phyloP scores from a whole-genome alignment of 2,888 invertebrate genomes.

The Poecilobothrus nobilitatus region DNA sequence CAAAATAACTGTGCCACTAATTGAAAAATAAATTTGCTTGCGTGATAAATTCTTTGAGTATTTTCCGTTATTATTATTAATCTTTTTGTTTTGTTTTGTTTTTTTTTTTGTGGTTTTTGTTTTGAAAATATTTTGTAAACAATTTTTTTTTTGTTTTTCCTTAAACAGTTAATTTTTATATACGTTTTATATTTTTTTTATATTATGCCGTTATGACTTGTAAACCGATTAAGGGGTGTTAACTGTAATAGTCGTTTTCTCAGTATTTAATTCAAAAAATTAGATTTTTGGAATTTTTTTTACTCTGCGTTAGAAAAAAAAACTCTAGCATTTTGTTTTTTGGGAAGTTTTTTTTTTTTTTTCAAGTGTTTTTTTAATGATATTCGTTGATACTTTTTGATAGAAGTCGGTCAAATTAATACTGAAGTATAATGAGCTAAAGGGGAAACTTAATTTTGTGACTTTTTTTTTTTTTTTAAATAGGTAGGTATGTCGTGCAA shows the following conservation, averaged over 20 bases:
- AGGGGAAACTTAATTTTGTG: too few relatives aligned
- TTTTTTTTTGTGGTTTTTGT: not conserved
- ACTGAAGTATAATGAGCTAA: too few relatives aligned
- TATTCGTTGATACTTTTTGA: too few relatives aligned
- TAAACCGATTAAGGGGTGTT: not conserved
- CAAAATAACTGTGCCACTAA: not conserved
- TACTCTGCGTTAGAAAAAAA: not conserved
- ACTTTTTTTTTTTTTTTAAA: too few relatives aligned
- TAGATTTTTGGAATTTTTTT: not conserved
- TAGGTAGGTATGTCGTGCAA: too few relatives aligned
- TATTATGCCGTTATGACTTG: not conserved
- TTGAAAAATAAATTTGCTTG: not conserved
- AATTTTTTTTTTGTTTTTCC: not conserved
- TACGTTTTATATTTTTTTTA: not conserved
- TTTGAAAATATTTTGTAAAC: not conserved
- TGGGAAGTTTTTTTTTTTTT: not conserved
- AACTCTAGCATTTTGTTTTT: not conserved
- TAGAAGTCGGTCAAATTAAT: too few relatives aligned
- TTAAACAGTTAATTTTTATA: not conserved
- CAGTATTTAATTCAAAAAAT: not conserved
- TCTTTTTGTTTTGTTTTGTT: not conserved
- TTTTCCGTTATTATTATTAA: too few relatives aligned
- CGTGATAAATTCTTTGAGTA: not conserved
- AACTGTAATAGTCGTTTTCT: not conserved
- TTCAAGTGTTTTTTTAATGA: not conserved